A percentile compares a stretch with the other conserved stretches of the same genome.
Conservation (phyloP, 2,797 vertebrate species). For the Eidolon dupreanum region DNA sequence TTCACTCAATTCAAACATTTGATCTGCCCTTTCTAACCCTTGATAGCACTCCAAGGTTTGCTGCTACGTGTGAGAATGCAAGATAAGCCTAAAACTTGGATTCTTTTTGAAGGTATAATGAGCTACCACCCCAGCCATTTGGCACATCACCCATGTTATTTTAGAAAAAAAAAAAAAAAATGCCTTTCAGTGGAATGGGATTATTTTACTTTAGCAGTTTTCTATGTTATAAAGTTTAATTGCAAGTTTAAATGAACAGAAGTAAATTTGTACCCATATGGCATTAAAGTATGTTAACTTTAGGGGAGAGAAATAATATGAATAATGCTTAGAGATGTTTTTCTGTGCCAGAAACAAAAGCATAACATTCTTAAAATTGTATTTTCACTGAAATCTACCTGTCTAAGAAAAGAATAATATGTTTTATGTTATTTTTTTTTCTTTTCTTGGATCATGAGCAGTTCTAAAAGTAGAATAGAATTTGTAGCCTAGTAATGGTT, state of each 20-base stretch:
- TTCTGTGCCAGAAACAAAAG: constrained; percentile 80
- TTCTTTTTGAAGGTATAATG: constrained; percentile 80
- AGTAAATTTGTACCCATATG: constrained; percentile 83
- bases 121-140: constrained; percentile 80
- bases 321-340: constrained; percentile 81
- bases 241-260: constrained; percentile 83
- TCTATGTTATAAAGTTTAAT: constrained; percentile 82
- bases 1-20: constrained; percentile 30
- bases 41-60: constrained; percentile 52
- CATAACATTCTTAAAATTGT: constrained; percentile 79
- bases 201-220: constrained; percentile 82
- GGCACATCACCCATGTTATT: constrained; percentile 80
- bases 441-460: constrained; percentile 50
- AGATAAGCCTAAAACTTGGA: constrained; percentile 79
- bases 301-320: constrained; percentile 81
- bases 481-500: constrained; percentile 71
- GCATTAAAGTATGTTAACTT: constrained; percentile 83
- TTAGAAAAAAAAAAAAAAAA: constrained; percentile 64
- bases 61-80: constrained; percentile 63
- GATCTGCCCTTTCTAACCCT: constrained; percentile 70
- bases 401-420: constrained; percentile 75
- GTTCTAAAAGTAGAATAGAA: constrained; percentile 71
- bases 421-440: constrained; percentile 60
- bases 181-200: constrained; percentile 75
- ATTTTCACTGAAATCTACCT: constrained; percentile 73